These are phyloP conservation scores for Drosophila paulistorum DNA, from an alignment of 1,140 invertebrate species.

Conservation along the genomic window DNA sequence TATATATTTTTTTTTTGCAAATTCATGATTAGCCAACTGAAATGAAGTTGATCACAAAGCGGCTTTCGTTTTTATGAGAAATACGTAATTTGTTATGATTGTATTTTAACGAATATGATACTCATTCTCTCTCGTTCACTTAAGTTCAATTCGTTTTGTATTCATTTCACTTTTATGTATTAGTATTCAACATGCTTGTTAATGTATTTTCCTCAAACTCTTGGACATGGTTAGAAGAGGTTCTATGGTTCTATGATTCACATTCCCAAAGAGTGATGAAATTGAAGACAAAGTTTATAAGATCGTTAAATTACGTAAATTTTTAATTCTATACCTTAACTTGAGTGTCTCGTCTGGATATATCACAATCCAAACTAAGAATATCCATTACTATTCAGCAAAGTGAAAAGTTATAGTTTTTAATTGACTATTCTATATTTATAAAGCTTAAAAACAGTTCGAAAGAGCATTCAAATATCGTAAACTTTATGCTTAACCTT, in stretches of 20 bases:
- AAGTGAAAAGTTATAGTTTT: too few relatives aligned
- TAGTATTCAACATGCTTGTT: background rate
- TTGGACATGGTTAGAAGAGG: background rate
- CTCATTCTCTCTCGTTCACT: background rate
- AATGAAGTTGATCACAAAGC: slow-evolving; percentile 19
- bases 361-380: too few relatives aligned
- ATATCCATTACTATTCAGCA: too few relatives aligned
- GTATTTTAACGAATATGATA: slow-evolving; percentile 1
- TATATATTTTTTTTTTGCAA: slow-evolving; percentile 40
- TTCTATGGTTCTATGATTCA: background rate
- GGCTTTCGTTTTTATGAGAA: slow-evolving; percentile 26
- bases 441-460: background rate
- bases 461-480: slow-evolving; percentile 17
- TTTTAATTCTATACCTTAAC: too few relatives aligned
- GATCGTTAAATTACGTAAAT: too few relatives aligned
- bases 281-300: too few relatives aligned
- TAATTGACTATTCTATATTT: too few relatives aligned
- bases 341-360: too few relatives aligned
- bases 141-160: background rate
- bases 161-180: slow-evolving; percentile 1
- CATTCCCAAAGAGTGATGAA: background rate
- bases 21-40: slow-evolving; percentile 53
- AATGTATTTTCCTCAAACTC: background rate
- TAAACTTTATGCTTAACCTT: background rate
- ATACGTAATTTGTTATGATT: slow-evolving; percentile 32